These are phyloP conservation scores for Cataglyphis albicans DNA, from an alignment of 2,888 invertebrate genomes.

Conservation along the genomic window DNA sequence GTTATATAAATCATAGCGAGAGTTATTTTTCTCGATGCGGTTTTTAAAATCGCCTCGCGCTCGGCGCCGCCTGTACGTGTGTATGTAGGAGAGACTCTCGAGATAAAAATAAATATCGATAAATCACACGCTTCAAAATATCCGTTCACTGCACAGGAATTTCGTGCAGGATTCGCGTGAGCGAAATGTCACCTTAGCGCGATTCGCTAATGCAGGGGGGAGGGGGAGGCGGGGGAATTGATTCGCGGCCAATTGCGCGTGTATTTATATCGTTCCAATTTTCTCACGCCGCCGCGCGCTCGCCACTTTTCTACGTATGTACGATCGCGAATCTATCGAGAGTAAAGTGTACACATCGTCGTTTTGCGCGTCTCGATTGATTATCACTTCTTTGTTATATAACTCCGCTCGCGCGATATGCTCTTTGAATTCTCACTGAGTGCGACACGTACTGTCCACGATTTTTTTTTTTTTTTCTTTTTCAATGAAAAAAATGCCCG, in stretches of 20 bases:
- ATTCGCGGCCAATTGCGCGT: conserved; percentile 62
- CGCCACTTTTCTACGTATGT: conserved; percentile 24
- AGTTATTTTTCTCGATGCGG: conserved; percentile 35
- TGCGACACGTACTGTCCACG: neutral
- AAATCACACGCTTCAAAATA: conserved; percentile 33
- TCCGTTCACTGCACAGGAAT: neutral
- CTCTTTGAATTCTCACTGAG: neutral
- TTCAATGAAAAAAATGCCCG: neutral
- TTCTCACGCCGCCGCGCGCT: conserved; percentile 35
- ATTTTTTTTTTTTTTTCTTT: conserved; percentile 4
- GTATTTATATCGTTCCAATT: conserved; percentile 73
- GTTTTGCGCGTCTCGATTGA: neutral
- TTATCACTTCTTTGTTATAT: neutral
- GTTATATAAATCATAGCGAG: conserved; percentile 42
- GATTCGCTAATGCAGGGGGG: neutral
- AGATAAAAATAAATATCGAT: conserved; percentile 37
- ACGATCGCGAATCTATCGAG: neutral
- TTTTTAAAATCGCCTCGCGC: conserved; percentile 24
- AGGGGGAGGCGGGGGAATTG: conserved; percentile 50
- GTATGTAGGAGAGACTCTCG: neutral
- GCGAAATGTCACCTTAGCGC: conserved; percentile 31
- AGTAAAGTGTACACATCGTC: neutral
- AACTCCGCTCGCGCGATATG: neutral
- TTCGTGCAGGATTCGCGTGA: conserved; percentile 25
- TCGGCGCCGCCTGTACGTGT: neutral